A percentile compares a stretch with the other conserved stretches of the same genome.
phyloP scores from a whole-genome alignment of 2,888 invertebrate species.

The Helobdella robusta region DNA sequence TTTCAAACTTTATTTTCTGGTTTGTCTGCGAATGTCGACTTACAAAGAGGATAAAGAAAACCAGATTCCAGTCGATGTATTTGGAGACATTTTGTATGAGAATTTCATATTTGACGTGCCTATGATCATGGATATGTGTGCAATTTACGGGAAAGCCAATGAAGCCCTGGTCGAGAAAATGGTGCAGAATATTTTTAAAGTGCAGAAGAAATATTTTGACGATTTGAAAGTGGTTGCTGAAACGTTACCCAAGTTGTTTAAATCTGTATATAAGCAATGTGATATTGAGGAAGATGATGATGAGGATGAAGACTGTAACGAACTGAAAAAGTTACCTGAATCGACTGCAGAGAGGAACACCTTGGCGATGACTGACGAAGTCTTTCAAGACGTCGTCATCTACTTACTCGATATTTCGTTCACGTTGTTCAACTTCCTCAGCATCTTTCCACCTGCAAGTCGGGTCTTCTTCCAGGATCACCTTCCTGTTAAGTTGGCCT shows the following conservation, averaged over 20 bases:
- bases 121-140: constrained; percentile 67
- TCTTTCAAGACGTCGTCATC: constrained; percentile 60
- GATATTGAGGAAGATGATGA: constrained; percentile 39
- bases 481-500: constrained; percentile 55
- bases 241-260: constrained; percentile 43
- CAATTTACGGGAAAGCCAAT: constrained; percentile 65
- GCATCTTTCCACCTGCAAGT: constrained; percentile 58
- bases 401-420: constrained; percentile 63
- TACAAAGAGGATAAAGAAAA: constrained; percentile 62
- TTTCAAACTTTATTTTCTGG: constrained; percentile 56
- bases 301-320: constrained; percentile 36
- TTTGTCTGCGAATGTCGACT: constrained; percentile 68
- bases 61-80: constrained; percentile 58
- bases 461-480: constrained; percentile 55
- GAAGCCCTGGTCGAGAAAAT: constrained; percentile 57
- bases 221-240: constrained; percentile 52
- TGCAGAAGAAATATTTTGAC: constrained; percentile 57
- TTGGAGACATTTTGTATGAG: constrained; percentile 65
- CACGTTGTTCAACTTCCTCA: constrained; percentile 62
- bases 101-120: constrained; percentile 74
- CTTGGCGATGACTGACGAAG: constrained; percentile 37
- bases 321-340: constrained; percentile 10
- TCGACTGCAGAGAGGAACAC: neutral
- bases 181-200: constrained; percentile 58
- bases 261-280: constrained; percentile 40